Conservation (phyloP, 1,140 invertebrate species). For the Lanistes nyassanus region DNA sequence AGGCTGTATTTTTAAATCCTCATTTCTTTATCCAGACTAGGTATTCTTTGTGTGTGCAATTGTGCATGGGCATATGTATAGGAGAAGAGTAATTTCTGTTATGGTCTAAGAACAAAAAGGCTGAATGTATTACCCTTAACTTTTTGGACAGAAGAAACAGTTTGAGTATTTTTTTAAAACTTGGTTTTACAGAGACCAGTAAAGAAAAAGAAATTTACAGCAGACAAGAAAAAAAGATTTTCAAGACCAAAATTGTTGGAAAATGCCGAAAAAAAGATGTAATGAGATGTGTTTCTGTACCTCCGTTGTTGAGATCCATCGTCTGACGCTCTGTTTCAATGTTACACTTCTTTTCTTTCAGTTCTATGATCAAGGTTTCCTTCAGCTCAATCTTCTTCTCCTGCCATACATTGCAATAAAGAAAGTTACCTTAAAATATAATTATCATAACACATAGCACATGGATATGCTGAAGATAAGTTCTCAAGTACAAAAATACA, state of each 20-base stretch:
- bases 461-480: no score
- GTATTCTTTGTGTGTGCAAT: background rate
- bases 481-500: no score
- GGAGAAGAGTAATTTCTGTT: background rate
- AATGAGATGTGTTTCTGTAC: constrained; percentile 62
- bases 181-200: background rate
- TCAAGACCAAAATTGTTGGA: background rate
- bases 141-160: no score
- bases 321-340: constrained; percentile 88
- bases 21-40: no score
- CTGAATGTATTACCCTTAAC: no score
- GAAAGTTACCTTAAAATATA: constrained; percentile 14
- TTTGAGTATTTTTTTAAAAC: no score
- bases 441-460: background rate
- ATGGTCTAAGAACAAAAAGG: no score
- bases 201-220: background rate
- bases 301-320: constrained; percentile 85
- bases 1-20: no score
- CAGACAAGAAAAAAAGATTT: background rate
- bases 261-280: background rate
- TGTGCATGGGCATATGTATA: background rate
- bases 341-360: constrained; percentile 90
- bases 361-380: constrained; percentile 88
- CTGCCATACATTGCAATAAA: constrained; percentile 52
- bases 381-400: constrained; percentile 93